Evolutionary conservation across 2,113 vertebrate species (phyloP).

Genomic region (Percina caprodes): DNA sequence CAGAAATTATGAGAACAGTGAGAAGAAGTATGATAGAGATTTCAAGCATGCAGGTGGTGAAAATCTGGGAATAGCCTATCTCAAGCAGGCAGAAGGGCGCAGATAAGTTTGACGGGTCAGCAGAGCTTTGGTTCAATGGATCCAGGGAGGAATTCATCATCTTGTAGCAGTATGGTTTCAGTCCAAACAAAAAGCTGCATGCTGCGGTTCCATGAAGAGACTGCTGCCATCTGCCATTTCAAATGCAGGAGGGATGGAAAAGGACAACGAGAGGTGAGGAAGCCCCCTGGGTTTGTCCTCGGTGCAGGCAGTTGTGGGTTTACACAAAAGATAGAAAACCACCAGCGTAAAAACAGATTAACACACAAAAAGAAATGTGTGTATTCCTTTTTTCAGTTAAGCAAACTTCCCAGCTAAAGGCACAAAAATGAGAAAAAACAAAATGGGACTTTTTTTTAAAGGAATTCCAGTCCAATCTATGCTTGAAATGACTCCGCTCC

Average conservation of each 20-base stretch:
- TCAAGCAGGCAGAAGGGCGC: conserved; percentile 93
- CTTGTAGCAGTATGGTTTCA: conserved; percentile 70
- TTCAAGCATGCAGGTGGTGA: conserved; percentile 94
- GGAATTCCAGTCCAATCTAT: conserved; percentile 57
- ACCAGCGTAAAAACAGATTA: neutral
- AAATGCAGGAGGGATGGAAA: conserved; percentile 34
- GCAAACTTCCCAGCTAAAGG: conserved; percentile 46
- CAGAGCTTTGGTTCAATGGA: conserved; percentile 86
- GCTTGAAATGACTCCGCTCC: conserved; percentile 52
- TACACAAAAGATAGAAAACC: conserved; percentile 3
- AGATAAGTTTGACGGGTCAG: conserved; percentile 84
- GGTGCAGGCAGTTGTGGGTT: conserved; percentile 12
- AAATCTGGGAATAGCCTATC: conserved; percentile 89
- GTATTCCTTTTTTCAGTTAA: conserved; percentile 7
- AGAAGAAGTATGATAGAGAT: conserved; percentile 93
- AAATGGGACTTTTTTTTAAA: conserved; percentile 49
- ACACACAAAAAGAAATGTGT: neutral
- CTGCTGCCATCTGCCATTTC: conserved; percentile 38
- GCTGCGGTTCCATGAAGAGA: conserved; percentile 29
- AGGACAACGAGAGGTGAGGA: conserved; percentile 22
- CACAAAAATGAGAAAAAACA: conserved; percentile 25
- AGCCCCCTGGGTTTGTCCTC: conserved; percentile 22
- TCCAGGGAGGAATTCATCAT: conserved; percentile 95
- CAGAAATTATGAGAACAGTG: conserved; percentile 94
- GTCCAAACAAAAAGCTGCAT: conserved; percentile 47